phyloP scores from a whole-genome alignment of 2,888 invertebrate species.

The Acanthoscelides obtectus region DNA sequence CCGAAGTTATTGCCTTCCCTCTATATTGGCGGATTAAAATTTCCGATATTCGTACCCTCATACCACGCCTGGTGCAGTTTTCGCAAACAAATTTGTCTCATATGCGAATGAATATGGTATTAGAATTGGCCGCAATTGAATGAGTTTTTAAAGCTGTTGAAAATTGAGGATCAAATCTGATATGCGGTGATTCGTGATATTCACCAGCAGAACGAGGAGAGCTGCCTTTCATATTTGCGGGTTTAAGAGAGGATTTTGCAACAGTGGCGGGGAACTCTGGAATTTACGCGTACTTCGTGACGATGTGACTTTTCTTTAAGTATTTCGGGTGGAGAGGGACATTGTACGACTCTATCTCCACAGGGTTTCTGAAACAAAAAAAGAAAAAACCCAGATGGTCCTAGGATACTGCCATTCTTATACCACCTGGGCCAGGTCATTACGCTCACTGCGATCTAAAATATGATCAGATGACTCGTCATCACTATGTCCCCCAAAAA shows the following conservation, averaged over 20 bases:
- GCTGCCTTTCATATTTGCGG: background rate
- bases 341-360: too few relatives aligned
- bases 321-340: too few relatives aligned
- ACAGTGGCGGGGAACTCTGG: background rate
- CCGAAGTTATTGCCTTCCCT: slow-evolving; percentile 23
- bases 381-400: too few relatives aligned
- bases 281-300: too few relatives aligned
- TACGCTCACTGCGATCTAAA: too few relatives aligned
- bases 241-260: background rate
- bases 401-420: too few relatives aligned
- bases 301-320: too few relatives aligned
- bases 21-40: slow-evolving; percentile 23
- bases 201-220: background rate
- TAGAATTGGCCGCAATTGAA: slow-evolving; percentile 20
- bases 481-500: too few relatives aligned
- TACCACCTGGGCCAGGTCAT: too few relatives aligned
- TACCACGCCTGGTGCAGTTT: slow-evolving; percentile 6
- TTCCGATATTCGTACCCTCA: slow-evolving; percentile 14
- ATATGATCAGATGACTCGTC: too few relatives aligned
- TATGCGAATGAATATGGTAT: slow-evolving; percentile 18
- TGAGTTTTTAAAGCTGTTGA: slow-evolving; percentile 19
- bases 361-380: too few relatives aligned
- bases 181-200: background rate
- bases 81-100: slow-evolving; percentile 16
- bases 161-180: slow-evolving; percentile 3